phyloP scores from a whole-genome alignment of 2,113 vertebrate genomes.

The Syrrhaptes paradoxus region DNA sequence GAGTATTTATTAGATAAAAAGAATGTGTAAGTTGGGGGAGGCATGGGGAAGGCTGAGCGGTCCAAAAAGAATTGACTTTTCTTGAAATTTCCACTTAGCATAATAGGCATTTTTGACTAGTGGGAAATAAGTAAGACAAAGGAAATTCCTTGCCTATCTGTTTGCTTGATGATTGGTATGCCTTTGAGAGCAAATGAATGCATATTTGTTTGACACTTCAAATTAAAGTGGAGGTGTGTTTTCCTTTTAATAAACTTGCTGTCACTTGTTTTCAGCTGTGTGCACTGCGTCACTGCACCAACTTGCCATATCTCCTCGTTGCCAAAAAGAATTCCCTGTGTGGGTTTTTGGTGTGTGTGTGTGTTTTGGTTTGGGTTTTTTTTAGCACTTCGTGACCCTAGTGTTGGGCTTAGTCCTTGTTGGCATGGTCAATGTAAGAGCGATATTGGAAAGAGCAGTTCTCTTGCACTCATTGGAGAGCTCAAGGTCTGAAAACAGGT shows the following conservation, averaged over 20 bases:
- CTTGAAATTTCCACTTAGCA: neutral
- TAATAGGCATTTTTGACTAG: slow-evolving; percentile 30
- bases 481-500: neutral
- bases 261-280: slow-evolving; percentile 50
- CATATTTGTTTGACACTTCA: slow-evolving; percentile 50
- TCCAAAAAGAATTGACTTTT: neutral
- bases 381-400: neutral
- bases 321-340: slow-evolving; percentile 20
- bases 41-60: neutral
- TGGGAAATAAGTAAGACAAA: slow-evolving; percentile 46
- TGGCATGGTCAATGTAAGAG: neutral
- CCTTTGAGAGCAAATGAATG: slow-evolving; percentile 55
- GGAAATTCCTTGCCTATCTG: slow-evolving; percentile 39
- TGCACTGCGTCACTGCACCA: neutral
- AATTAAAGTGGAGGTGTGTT: slow-evolving; percentile 63
- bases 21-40: neutral
- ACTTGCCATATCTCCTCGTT: neutral
- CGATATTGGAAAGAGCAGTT: neutral
- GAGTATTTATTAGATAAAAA: slow-evolving; percentile 42
- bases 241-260: slow-evolving; percentile 45
- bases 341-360: neutral
- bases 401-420: neutral
- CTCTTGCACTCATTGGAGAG: neutral
- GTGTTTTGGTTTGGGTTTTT: neutral
- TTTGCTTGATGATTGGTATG: neutral